phyloP scores from a whole-genome alignment of 2,888 invertebrate genomes.

The Deroplatys truncata region DNA sequence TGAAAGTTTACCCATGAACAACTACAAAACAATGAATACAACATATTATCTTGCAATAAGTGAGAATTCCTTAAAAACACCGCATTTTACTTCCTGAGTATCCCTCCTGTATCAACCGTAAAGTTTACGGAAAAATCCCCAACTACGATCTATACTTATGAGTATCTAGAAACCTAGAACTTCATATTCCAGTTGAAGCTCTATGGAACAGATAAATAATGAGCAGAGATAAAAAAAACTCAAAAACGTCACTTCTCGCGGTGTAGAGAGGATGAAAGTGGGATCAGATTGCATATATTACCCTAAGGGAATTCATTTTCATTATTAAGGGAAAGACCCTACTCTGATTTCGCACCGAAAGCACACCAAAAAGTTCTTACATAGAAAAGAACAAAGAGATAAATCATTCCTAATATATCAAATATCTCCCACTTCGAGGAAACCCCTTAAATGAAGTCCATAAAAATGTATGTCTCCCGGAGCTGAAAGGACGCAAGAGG shows the following conservation, averaged over 20 bases:
- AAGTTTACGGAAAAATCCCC: too few relatives aligned
- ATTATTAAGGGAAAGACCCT: not conserved
- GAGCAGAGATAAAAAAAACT: not conserved
- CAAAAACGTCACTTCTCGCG: not conserved
- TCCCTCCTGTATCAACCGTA: too few relatives aligned
- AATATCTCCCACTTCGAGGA: not conserved
- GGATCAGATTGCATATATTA: not conserved
- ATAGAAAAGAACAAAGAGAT: not conserved
- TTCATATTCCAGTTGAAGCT: not conserved
- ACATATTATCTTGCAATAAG: too few relatives aligned
- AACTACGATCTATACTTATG: too few relatives aligned
- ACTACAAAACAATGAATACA: too few relatives aligned
- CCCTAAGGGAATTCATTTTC: not conserved
- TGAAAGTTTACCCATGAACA: too few relatives aligned
- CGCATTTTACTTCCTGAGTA: too few relatives aligned
- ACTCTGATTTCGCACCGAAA: not conserved
- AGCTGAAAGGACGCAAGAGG: too few relatives aligned
- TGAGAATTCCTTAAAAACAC: too few relatives aligned
- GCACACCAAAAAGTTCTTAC: not conserved
- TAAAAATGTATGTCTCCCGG: not conserved
- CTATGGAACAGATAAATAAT: not conserved
- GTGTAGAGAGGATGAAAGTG: not conserved
- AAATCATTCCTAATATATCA: not conserved
- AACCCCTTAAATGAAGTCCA: not conserved
- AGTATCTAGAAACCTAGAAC: too few relatives aligned